phyloP scores from a whole-genome alignment of 2,888 invertebrate species.

The Sinodicranocentrus sp. region DNA sequence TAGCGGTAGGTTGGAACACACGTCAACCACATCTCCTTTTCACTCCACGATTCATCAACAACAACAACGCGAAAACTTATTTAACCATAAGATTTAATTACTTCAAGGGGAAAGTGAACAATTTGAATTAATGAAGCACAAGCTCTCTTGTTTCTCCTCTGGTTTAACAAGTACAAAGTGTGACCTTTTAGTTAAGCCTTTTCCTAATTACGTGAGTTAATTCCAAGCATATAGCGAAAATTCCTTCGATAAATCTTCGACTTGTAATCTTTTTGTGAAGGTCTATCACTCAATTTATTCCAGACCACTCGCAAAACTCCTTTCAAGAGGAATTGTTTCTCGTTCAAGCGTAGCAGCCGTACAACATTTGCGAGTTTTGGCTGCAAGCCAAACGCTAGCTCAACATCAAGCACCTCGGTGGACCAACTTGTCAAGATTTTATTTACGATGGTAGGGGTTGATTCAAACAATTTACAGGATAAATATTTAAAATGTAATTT shows the following conservation, averaged over 20 bases:
- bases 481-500: too few relatives aligned
- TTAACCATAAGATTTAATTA: slow-evolving; percentile 63
- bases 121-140: slow-evolving; percentile 54
- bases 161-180: background rate
- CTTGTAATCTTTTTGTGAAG: background rate
- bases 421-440: too few relatives aligned
- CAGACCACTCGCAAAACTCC: too few relatives aligned
- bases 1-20: background rate
- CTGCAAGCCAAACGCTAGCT: too few relatives aligned
- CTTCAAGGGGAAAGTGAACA: slow-evolving; percentile 54
- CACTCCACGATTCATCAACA: slow-evolving; percentile 46
- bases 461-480: too few relatives aligned
- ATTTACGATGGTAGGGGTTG: too few relatives aligned
- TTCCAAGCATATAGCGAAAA: too few relatives aligned
- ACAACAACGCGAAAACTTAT: slow-evolving; percentile 48
- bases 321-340: too few relatives aligned
- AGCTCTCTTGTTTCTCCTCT: background rate
- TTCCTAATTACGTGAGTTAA: background rate
- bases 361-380: too few relatives aligned
- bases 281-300: too few relatives aligned
- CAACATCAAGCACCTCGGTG: too few relatives aligned
- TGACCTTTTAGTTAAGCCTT: slow-evolving; percentile 43
- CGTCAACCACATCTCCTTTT: slow-evolving; percentile 15
- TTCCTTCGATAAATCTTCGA: background rate
- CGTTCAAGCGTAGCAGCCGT: too few relatives aligned